phyloP scores from a whole-genome alignment of 2,888 invertebrate species.

The Brachynemurus nebulosus region DNA sequence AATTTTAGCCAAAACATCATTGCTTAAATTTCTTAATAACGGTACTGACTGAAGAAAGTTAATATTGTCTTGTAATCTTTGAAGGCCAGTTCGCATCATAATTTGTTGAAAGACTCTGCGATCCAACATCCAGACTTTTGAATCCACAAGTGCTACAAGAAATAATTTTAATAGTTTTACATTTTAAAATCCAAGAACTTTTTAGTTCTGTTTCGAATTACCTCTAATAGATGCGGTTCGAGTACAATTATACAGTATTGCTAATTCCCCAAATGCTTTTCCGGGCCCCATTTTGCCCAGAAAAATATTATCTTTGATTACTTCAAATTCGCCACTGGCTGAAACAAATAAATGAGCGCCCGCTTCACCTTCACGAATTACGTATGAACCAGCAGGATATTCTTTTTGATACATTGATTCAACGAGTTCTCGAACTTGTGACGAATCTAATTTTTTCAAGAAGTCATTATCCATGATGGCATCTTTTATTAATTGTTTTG shows the following conservation, averaged over 20 bases:
- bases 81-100: slow-evolving; percentile 55
- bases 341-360: slow-evolving; percentile 48
- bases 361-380: slow-evolving; percentile 45
- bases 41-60: slow-evolving; percentile 50
- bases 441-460: slow-evolving; percentile 46
- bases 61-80: slow-evolving; percentile 50
- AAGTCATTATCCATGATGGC: slow-evolving; percentile 53
- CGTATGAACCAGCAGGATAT: slow-evolving; percentile 37
- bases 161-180: neutral
- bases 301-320: slow-evolving; percentile 45
- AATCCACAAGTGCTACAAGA: slow-evolving; percentile 41
- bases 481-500: slow-evolving; percentile 49
- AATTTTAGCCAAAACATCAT: slow-evolving; percentile 47
- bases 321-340: slow-evolving; percentile 54
- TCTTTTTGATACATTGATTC: slow-evolving; percentile 48
- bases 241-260: slow-evolving; percentile 62
- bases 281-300: slow-evolving; percentile 52
- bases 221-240: slow-evolving; percentile 51
- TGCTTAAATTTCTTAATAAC: slow-evolving; percentile 39
- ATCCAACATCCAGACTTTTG: slow-evolving; percentile 55
- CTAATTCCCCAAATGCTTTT: slow-evolving; percentile 53
- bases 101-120: slow-evolving; percentile 53
- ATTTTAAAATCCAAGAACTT: neutral
- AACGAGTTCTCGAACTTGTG: slow-evolving; percentile 50
- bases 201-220: slow-evolving; percentile 19